phyloP scores from a whole-genome alignment of 1,140 invertebrate genomes.

The Pogonus chalceus region DNA sequence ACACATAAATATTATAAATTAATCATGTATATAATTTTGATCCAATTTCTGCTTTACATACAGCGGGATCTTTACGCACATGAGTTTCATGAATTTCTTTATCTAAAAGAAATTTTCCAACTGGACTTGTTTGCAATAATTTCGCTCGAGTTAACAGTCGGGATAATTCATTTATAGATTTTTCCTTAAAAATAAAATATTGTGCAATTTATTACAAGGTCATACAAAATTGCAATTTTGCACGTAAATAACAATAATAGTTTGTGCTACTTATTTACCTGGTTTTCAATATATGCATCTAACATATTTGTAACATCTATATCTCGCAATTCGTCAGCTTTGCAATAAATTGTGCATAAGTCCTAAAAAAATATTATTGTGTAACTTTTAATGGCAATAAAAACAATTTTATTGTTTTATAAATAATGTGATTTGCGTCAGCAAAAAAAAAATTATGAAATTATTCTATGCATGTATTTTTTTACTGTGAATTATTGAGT shows the following conservation, averaged over 20 bases:
- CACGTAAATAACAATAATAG: no score
- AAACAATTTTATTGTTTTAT: no score
- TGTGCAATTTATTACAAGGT: neutral
- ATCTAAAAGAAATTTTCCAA: conserved; percentile 27
- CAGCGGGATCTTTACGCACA: neutral
- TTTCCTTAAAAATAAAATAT: conserved; percentile 20
- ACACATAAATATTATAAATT: neutral
- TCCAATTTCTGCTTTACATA: neutral
- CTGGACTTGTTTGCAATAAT: conserved; percentile 12
- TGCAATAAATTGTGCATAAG: no score
- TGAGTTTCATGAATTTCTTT: conserved; percentile 11
- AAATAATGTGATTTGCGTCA: no score
- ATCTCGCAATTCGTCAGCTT: neutral
- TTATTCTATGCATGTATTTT: no score
- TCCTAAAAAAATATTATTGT: no score
- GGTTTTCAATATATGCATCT: neutral
- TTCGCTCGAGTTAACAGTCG: conserved; percentile 19
- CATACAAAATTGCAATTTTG: no score
- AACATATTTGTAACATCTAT: neutral
- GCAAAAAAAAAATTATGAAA: no score
- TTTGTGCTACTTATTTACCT: no score
- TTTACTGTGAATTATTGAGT: no score
- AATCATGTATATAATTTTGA: neutral
- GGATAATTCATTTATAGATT: conserved; percentile 22
- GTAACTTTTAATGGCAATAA: no score